A percentile compares a stretch with the other conserved stretches of the same genome.
Conservation (phyloP, 2,113 vertebrate species). For the Phylloscopus trochiloides region DNA sequence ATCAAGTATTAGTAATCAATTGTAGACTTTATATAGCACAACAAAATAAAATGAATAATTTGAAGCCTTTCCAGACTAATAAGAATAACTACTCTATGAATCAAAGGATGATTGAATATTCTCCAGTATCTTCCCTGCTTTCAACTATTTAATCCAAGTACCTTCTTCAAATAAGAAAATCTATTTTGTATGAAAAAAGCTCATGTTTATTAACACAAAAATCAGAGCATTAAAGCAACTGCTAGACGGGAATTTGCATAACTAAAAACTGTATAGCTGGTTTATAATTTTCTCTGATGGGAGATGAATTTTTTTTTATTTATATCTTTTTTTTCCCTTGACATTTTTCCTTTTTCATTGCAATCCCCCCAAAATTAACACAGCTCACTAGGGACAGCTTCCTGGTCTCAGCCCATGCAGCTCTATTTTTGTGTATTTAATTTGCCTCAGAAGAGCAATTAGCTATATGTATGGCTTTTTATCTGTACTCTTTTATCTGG, state of each 20-base stretch:
- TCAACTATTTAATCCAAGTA: conserved; percentile 16
- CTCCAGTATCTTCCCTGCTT: neutral
- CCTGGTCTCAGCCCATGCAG: neutral
- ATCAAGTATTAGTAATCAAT: neutral
- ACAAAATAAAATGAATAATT: neutral
- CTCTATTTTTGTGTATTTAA: conserved; percentile 20
- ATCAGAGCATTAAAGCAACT: neutral
- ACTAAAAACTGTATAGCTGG: neutral
- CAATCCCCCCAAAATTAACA: neutral
- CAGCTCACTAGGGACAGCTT: neutral
- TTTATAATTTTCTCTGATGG: neutral
- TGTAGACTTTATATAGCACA: neutral
- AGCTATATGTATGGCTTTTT: neutral
- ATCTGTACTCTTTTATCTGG: neutral
- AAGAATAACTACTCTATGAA: conserved; percentile 11
- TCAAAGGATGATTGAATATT: conserved; percentile 22
- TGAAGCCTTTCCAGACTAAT: conserved; percentile 13
- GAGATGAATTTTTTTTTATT: neutral
- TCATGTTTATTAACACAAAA: conserved; percentile 38
- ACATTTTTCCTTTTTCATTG: neutral
- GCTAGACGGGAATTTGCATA: neutral
- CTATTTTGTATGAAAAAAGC: neutral
- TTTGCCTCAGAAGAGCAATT: conserved; percentile 35
- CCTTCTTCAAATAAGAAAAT: conserved; percentile 21
- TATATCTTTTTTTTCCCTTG: neutral